Evolutionary conservation across 2,888 invertebrate genomes (phyloP).

Genomic region (Napeogenes sylphis): DNA sequence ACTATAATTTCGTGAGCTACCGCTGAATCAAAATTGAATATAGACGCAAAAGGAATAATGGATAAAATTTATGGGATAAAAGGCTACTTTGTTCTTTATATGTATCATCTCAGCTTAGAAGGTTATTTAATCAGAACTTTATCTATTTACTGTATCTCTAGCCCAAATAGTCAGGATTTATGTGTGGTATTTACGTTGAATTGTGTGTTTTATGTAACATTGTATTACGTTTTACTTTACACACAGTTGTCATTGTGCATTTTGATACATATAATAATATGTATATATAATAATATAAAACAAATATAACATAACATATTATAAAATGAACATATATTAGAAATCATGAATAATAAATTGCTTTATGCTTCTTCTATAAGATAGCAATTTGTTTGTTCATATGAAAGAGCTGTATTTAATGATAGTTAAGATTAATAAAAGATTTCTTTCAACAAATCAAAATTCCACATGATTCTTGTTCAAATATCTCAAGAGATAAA

Average conservation of each 20-base stretch:
- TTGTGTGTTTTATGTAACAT: neutral
- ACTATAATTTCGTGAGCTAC: constrained; percentile 10
- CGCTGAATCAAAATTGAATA: constrained; percentile 28
- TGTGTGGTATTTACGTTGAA: neutral
- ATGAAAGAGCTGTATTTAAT: too few species aligned
- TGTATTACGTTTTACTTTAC: neutral
- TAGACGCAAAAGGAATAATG: constrained; percentile 37
- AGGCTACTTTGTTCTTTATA: constrained; percentile 11
- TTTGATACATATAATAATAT: neutral
- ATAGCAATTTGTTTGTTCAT: too few species aligned
- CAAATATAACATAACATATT: constrained; percentile 3
- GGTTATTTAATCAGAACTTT: constrained; percentile 15
- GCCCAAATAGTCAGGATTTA: neutral
- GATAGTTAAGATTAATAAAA: too few species aligned
- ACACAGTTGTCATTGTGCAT: too few species aligned
- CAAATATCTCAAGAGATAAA: too few species aligned
- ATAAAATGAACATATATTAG: too few species aligned
- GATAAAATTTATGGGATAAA: constrained; percentile 38
- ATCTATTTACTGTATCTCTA: constrained; percentile 8
- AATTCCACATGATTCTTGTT: too few species aligned
- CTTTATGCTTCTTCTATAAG: too few species aligned
- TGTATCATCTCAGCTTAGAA: constrained; percentile 10
- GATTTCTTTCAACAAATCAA: too few species aligned
- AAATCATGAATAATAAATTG: too few species aligned
- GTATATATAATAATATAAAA: constrained; percentile 8